Base-by-base conservation (phyloP, 2,797 vertebrate genomes). In the Oreonectes daqikongensis region DNA sequence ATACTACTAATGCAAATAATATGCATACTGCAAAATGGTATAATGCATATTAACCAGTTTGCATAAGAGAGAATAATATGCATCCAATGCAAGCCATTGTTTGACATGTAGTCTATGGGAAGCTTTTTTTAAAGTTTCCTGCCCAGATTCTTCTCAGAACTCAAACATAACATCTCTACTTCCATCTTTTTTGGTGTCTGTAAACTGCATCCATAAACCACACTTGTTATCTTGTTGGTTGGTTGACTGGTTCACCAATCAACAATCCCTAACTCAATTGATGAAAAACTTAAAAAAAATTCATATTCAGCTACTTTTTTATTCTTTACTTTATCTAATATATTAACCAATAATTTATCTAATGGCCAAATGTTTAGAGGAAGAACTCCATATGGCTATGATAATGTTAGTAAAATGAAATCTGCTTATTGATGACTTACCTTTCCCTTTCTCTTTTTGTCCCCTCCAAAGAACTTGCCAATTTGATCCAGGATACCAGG, bases 401-500 rank as follows among this genome's bases (percentile, higher is more conserved):
- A 35, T 17, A 30, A 24, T 18, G n/a, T 30, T 40, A 22, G 5
- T 0, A 22, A 75, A 42, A 8, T 18, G 10, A 20, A 57, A 46
- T 40, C 20, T 20, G 4, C 17, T 9, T 60, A 9, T 32, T 60
- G 26, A 15, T 89, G 85, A 88, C 97, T 95, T 93, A 98, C 97
- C 96, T 99, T 99, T 92, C 94, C 96, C 92, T 95, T 93, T 81
- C 95, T 97, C 92, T 96, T 96, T 65, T 93, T 96, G 88, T 98
- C 95, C 77, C 95, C 94, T 86, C 95, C 95, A 88, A 99, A 98
- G 93, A 98, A 95, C 87, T 92, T 95, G 89, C 94, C 94, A 84
- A 99, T 93, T 83, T 97, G 96, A 89, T 99, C 96, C 84, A 99
- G 94, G 84, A 99, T 87, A 72, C 96, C 94, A 0, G 96, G 93